Evolutionary conservation across 2,797 vertebrate species (phyloP), one percentile per base, ranked within the genome.

Genomic region (Coregonus sp.): DNA sequence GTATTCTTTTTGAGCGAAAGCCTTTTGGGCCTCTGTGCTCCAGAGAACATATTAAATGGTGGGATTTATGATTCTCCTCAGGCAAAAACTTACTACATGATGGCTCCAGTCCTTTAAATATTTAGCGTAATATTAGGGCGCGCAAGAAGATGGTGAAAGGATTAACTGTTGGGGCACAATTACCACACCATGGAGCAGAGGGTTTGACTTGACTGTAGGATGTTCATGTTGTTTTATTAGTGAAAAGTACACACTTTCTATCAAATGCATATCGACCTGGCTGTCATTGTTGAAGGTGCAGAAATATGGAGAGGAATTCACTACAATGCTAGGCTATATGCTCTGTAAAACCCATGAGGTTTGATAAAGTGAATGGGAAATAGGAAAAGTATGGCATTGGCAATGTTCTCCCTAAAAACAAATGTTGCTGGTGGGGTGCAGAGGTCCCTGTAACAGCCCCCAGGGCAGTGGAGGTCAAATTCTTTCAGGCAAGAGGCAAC

Each of bases 1-100:
- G 69, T 2, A 47, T 12, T 11, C 4, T 50, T 25, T 35, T 50
- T 20, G 16, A 47, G 68, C 7, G 18, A 47, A 11, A 15, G 40
- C 18, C 14, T 70, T 70, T 20, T 70, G 69, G 69, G 37, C 40
- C 37, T 70, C 69, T 70, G 40, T 16, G 40, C 40, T 70, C n/a
- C 61, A 16, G 20, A 71, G 52, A 18, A 31, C 1, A n/a, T 31
- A n/a, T 6, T 51, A 72, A 5, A 35, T 14, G 15, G 54, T 33
- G 15, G 31, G 52, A 6, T 73, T 20, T 73, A 20, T 3, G 29
- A 61, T 73, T 61, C 72, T 37, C 4, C 9, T 61, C 72, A 73
- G 72, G 31, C 54, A 4, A 9, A 54, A 14, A 20, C 14, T 18
- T 69, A 25, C 9, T 18, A 54, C 51, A 54, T n/a, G 18, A 56